A percentile compares a stretch with the other conserved stretches of the same genome.
These are phyloP conservation scores for Ypsolopha scabrella DNA, from an alignment of 2,888 invertebrate genomes.

Conservation along the genomic window DNA sequence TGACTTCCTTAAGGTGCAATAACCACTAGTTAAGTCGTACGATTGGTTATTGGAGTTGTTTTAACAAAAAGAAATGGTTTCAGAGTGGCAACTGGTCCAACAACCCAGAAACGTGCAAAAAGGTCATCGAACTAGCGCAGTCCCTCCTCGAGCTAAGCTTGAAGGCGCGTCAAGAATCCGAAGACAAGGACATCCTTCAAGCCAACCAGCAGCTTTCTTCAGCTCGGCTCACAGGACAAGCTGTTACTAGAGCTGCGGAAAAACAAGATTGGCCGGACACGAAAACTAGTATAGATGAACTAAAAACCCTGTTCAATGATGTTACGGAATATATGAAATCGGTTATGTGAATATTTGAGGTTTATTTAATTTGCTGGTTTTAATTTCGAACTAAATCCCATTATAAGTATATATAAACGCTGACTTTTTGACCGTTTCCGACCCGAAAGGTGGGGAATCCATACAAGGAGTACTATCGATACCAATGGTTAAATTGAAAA, in stretches of 20 bases:
- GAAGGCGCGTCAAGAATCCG: constrained; percentile 56
- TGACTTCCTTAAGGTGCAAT: too few species aligned
- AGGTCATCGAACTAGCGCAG: constrained; percentile 72
- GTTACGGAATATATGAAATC: constrained; percentile 60
- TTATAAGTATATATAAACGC: too few species aligned
- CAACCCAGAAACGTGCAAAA: constrained; percentile 68
- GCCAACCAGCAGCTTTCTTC: constrained; percentile 71
- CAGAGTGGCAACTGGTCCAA: constrained; percentile 67
- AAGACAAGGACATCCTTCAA: constrained; percentile 58
- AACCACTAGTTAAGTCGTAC: too few species aligned
- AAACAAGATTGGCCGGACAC: constrained; percentile 58
- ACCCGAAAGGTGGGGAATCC: too few species aligned
- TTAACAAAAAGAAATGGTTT: constrained; percentile 12
- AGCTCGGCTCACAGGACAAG: constrained; percentile 68
- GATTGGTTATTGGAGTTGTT: too few species aligned
- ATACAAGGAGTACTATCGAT: too few species aligned
- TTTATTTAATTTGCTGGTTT: too few species aligned
- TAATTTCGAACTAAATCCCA: too few species aligned
- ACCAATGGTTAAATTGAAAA: too few species aligned
- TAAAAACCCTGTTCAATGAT: constrained; percentile 33
- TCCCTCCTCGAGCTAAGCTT: constrained; percentile 71
- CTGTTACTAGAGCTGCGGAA: constrained; percentile 60
- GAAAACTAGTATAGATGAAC: constrained; percentile 28
- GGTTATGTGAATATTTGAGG: constrained; percentile 24
- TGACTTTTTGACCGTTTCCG: too few species aligned